Evolutionary conservation across 2,888 invertebrate genomes (phyloP).

Genomic region (Orthosia cruda): DNA sequence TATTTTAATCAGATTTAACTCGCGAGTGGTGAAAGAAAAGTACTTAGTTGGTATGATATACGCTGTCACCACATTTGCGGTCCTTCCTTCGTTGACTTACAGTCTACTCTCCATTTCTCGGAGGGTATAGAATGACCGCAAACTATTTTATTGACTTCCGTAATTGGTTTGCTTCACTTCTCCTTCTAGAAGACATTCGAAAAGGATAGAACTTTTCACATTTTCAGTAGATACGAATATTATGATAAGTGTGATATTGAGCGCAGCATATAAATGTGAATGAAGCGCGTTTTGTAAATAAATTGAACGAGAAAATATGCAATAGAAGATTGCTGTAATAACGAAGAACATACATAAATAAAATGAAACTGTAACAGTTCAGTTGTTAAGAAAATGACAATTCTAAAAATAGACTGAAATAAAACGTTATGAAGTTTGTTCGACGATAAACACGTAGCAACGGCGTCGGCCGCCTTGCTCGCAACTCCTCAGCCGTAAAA

Average conservation of each 20-base stretch:
- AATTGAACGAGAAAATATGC: slow-evolving; percentile 27
- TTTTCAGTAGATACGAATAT: no score
- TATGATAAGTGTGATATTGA: slow-evolving; percentile 34
- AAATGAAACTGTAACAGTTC: slow-evolving; percentile 6
- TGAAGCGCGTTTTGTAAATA: slow-evolving; percentile 9
- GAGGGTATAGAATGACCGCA: no score
- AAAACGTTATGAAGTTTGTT: slow-evolving; percentile 69
- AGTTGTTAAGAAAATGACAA: slow-evolving; percentile 58
- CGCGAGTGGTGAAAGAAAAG: no score
- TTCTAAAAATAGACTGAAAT: slow-evolving; percentile 72
- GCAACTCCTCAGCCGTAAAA: slow-evolving; percentile 76
- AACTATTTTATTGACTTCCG: no score
- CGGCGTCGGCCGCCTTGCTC: slow-evolving; percentile 43
- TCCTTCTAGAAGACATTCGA: no score
- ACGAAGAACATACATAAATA: slow-evolving; percentile 7
- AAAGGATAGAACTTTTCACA: no score
- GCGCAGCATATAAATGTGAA: slow-evolving; percentile 32
- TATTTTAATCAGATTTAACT: no score
- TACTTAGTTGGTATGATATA: no score
- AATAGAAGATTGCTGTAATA: slow-evolving; percentile 11
- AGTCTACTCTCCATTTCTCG: no score
- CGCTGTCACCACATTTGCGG: no score
- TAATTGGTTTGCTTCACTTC: no score
- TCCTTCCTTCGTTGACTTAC: no score
- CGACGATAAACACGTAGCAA: slow-evolving; percentile 74